Percentiles rank a stretch among this genome's conserved stretches.
These are phyloP conservation scores for Drosophila rhopaloa DNA, from an alignment of 1,140 invertebrate genomes.

Conservation along the genomic window DNA sequence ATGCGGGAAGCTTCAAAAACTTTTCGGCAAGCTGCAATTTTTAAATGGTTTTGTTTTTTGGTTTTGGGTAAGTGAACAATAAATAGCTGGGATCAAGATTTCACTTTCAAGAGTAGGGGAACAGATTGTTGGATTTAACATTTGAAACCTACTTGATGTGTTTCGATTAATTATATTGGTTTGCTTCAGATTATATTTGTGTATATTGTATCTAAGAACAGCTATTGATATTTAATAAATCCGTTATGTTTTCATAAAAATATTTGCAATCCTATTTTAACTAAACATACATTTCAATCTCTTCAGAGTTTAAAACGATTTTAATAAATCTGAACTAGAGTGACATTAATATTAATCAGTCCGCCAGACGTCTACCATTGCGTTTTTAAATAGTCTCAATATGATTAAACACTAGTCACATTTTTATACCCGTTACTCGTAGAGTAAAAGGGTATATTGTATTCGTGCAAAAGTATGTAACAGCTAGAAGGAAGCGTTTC, in stretches of 20 bases:
- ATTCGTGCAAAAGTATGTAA: too few species aligned
- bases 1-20: slow-evolving; percentile 60
- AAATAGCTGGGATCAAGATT: slow-evolving; percentile 34
- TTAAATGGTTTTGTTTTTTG: slow-evolving; percentile 33
- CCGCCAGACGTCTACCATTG: slow-evolving; percentile 11
- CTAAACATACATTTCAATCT: background rate
- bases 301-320: background rate
- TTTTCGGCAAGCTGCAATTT: slow-evolving; percentile 45
- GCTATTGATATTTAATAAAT: too few species aligned
- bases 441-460: too few species aligned
- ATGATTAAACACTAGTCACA: background rate
- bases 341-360: background rate
- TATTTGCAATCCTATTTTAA: too few species aligned
- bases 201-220: too few species aligned
- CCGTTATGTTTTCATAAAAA: too few species aligned
- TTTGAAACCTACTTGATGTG: background rate
- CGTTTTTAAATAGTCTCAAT: too few species aligned
- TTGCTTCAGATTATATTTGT: too few species aligned
- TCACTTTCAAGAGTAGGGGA: background rate
- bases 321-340: background rate
- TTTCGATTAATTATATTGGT: background rate
- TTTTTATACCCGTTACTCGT: too few species aligned
- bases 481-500: too few species aligned
- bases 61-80: slow-evolving; percentile 14
- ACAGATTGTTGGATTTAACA: background rate